Conservation (phyloP, 1,140 invertebrate genomes). For the Neotoxoptera formosana region DNA sequence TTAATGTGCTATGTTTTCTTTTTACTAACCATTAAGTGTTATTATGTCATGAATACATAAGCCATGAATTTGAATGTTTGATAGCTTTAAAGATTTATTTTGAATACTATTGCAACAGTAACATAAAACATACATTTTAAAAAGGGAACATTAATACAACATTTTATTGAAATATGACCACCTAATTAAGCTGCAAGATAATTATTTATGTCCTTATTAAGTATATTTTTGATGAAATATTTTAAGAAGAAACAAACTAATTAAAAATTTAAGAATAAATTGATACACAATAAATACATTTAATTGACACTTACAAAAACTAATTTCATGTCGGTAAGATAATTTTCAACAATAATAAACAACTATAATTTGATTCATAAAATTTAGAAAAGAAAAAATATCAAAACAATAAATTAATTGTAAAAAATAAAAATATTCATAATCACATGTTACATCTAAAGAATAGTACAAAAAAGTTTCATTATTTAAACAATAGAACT, state of each 20-base stretch:
- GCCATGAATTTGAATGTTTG: too few species aligned
- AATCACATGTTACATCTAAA: not conserved
- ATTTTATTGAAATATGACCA: too few species aligned
- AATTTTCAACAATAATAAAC: not conserved
- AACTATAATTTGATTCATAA: not conserved
- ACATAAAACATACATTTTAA: too few species aligned
- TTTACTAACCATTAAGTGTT: too few species aligned
- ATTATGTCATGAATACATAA: too few species aligned
- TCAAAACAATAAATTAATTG: not conserved
- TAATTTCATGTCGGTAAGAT: not conserved
- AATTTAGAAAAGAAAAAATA: not conserved
- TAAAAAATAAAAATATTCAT: not conserved
- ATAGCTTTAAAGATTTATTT: too few species aligned
- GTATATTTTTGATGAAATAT: not conserved
- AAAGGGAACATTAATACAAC: too few species aligned
- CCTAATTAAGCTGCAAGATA: too few species aligned
- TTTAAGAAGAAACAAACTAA: not conserved
- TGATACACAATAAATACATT: not conserved
- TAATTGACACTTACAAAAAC: not conserved
- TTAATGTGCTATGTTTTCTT: too few species aligned
- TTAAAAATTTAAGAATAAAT: not conserved
- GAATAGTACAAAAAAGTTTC: not conserved
- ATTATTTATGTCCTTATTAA: too few species aligned
- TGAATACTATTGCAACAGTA: too few species aligned
- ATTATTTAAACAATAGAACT: not conserved